Percentiles rank a stretch among this genome's conserved stretches.
Evolutionary conservation across 2,797 vertebrate species (phyloP).

Genomic region (Chaetodon trifasciatus): DNA sequence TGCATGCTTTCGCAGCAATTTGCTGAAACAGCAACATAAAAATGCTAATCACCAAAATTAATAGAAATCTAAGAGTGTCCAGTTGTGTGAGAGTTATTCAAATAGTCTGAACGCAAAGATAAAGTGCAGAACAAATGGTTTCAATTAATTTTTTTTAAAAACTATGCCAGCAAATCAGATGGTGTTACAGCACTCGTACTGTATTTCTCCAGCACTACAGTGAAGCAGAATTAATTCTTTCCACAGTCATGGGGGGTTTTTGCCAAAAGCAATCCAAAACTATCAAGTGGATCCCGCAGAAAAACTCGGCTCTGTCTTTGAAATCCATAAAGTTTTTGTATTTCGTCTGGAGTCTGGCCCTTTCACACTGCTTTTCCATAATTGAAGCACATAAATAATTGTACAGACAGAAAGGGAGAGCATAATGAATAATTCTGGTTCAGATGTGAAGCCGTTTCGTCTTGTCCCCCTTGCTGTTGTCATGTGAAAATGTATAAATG

Average conservation of each 20-base stretch:
- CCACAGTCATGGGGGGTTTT: conserved; percentile 37
- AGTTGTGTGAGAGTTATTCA: conserved; percentile 26
- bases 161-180: conserved; percentile 20
- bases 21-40: conserved; percentile 20
- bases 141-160: conserved; percentile 28
- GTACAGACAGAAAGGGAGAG: conserved; percentile 72
- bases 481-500: conserved; percentile 74
- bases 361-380: conserved; percentile 68
- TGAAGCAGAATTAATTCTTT: conserved; percentile 44
- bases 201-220: conserved; percentile 34
- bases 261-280: conserved; percentile 55
- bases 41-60: conserved; percentile 26
- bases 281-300: conserved; percentile 37
- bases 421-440: conserved; percentile 77
- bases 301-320: conserved; percentile 42
- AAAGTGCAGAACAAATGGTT: conserved; percentile 32
- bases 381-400: conserved; percentile 80
- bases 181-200: conserved; percentile 16
- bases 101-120: conserved; percentile 31
- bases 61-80: conserved; percentile 28
- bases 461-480: conserved; percentile 73
- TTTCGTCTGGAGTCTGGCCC: conserved; percentile 56
- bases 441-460: conserved; percentile 67
- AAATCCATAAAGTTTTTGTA: conserved; percentile 57
- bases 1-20: neutral